phyloP scores from a whole-genome alignment of 2,113 vertebrate species.

The Coryphaenoides rupestris region DNA sequence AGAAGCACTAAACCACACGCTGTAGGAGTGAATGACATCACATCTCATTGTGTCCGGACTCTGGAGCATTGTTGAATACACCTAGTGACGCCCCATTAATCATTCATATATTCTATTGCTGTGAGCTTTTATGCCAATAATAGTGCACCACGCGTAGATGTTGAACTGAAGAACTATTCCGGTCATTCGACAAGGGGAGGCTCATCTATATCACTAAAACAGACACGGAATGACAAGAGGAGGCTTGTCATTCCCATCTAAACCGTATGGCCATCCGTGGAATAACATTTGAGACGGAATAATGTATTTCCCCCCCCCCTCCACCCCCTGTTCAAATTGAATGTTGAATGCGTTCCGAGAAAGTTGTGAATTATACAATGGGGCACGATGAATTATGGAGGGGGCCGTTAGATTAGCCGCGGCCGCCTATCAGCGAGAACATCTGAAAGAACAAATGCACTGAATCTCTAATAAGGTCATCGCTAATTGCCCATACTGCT shows the following conservation, averaged over 20 bases:
- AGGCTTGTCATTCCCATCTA: neutral
- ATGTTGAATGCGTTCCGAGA: conserved; percentile 33
- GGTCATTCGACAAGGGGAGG: no score
- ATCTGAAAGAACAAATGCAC: conserved; percentile 30
- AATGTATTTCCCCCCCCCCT: conserved; percentile 14
- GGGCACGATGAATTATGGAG: conserved; percentile 42
- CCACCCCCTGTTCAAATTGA: conserved; percentile 19
- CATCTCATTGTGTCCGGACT: conserved; percentile 49
- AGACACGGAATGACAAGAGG: no score
- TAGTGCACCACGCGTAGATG: conserved; percentile 4
- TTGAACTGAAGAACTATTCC: no score
- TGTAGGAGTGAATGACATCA: conserved; percentile 46
- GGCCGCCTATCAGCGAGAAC: conserved; percentile 29
- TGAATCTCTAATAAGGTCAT: conserved; percentile 43
- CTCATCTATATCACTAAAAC: no score
- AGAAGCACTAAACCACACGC: conserved; percentile 42
- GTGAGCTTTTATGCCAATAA: conserved; percentile 5
- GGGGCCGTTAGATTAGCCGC: conserved; percentile 46
- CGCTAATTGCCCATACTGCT: conserved; percentile 42
- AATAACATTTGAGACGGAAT: neutral
- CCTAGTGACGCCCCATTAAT: conserved; percentile 30
- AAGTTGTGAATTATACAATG: conserved; percentile 46
- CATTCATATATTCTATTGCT: conserved; percentile 35
- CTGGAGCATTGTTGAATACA: conserved; percentile 42
- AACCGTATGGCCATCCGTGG: neutral